These are phyloP conservation scores for Allophyes oxyacanthae DNA, from an alignment of 2,888 invertebrate genomes.

Conservation along the genomic window DNA sequence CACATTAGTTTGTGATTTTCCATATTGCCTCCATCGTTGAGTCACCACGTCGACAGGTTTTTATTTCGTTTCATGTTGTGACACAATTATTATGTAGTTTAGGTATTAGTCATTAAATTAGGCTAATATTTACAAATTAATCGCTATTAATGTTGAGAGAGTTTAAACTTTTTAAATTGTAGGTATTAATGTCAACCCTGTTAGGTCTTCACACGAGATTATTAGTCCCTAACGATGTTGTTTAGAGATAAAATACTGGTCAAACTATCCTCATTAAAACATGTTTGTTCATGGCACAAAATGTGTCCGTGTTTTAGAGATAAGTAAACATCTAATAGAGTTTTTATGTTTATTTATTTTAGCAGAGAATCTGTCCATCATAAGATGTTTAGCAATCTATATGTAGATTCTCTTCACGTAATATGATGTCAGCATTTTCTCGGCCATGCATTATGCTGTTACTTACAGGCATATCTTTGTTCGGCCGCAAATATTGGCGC, in stretches of 20 bases:
- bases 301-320: slow-evolving; percentile 16
- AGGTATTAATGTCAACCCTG: slow-evolving; percentile 39
- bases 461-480: slow-evolving; percentile 62
- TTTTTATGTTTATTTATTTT: slow-evolving; percentile 27
- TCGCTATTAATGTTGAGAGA: slow-evolving; percentile 10
- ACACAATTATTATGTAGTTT: slow-evolving; percentile 17
- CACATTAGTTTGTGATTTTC: slow-evolving; percentile 69
- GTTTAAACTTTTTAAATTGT: slow-evolving; percentile 41
- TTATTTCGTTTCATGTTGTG: slow-evolving; percentile 29
- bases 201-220: slow-evolving; percentile 37
- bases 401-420: slow-evolving; percentile 34
- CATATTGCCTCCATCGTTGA: slow-evolving; percentile 64
- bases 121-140: slow-evolving; percentile 18
- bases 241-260: slow-evolving; percentile 44
- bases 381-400: slow-evolving; percentile 17
- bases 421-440: slow-evolving; percentile 55
- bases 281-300: slow-evolving; percentile 30
- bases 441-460: slow-evolving; percentile 57
- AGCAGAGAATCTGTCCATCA: slow-evolving; percentile 18
- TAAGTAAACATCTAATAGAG: slow-evolving; percentile 23
- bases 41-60: slow-evolving; percentile 62
- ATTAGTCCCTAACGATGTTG: slow-evolving; percentile 45
- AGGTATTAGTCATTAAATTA: slow-evolving; percentile 9
- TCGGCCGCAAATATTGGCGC: slow-evolving; percentile 61
- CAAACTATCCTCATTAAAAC: slow-evolving; percentile 43